Evolutionary conservation across 2,797 vertebrate species (phyloP).

Genomic region (Hylomyscus alleni): DNA sequence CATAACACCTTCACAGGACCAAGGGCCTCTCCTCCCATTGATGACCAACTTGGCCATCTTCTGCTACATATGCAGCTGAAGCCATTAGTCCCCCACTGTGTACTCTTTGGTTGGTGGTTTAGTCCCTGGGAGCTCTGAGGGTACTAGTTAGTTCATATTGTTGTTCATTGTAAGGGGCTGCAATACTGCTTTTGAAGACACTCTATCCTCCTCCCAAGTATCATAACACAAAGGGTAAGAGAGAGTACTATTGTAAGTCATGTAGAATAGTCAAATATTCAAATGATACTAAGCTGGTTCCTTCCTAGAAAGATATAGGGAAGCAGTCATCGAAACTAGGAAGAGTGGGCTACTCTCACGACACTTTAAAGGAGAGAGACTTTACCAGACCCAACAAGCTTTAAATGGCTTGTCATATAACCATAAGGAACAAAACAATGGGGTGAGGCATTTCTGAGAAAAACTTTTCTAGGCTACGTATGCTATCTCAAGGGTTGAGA

Average conservation of each 20-base stretch:
- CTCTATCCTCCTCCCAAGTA: background rate
- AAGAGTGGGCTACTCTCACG: background rate
- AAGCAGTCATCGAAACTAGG: background rate
- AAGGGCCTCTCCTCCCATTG: no score
- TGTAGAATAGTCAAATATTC: slow-evolving; percentile 12
- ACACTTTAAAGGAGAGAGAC: background rate
- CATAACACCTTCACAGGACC: no score
- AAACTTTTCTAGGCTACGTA: background rate
- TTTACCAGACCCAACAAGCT: background rate
- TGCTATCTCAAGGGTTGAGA: background rate
- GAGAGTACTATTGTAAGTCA: background rate
- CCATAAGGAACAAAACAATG: slow-evolving; percentile 7
- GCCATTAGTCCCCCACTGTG: no score
- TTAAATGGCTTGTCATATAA: background rate
- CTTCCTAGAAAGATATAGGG: slow-evolving; percentile 1
- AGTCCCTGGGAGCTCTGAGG: no score
- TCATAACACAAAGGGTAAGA: background rate
- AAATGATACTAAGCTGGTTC: background rate
- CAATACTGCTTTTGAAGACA: slow-evolving; percentile 22
- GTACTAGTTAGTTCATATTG: no score
- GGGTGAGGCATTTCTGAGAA: background rate
- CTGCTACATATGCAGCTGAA: no score
- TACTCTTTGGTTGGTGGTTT: no score
- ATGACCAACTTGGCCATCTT: no score
- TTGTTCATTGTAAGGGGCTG: no score